Conservation (phyloP, 2,888 invertebrate species). For the Drosophila mimica region DNA sequence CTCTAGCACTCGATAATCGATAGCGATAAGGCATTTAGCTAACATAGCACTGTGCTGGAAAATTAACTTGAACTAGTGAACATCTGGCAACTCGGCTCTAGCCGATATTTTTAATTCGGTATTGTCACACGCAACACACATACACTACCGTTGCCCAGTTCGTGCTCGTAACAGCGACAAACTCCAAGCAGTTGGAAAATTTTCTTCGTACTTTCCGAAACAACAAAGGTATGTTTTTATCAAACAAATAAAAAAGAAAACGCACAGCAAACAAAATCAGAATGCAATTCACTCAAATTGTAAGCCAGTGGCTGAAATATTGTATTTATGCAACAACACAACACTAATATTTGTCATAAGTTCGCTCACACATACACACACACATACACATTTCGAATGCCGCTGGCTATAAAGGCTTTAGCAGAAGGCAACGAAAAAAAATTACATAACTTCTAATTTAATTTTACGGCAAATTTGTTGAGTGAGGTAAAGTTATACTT, state of each 20-base stretch:
- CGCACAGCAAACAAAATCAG: conserved; percentile 35
- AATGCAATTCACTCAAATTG: conserved; percentile 47
- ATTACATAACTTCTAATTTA: conserved; percentile 72
- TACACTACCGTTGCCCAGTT: conserved; percentile 47
- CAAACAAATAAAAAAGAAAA: conserved; percentile 3
- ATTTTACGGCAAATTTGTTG: conserved; percentile 42
- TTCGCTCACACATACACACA: conserved; percentile 38
- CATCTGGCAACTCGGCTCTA: conserved; percentile 33
- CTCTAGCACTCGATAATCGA: neutral
- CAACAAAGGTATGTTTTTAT: conserved; percentile 78
- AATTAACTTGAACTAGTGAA: neutral
- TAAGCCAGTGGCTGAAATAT: conserved; percentile 44
- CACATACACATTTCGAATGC: conserved; percentile 43
- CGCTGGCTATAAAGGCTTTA: conserved; percentile 56
- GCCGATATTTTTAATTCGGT: conserved; percentile 41
- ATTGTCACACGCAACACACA: conserved; percentile 10
- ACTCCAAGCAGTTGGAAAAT: conserved; percentile 68
- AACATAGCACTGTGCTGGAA: neutral
- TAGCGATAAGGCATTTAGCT: conserved; percentile 15
- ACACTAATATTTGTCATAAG: conserved; percentile 58
- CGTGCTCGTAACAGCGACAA: conserved; percentile 65
- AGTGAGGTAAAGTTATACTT: conserved; percentile 49
- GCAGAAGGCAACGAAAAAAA: conserved; percentile 66
- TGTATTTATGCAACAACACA: conserved; percentile 57
- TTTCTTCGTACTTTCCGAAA: conserved; percentile 72